Evolutionary conservation across 2,113 vertebrate genomes (phyloP), one percentile per base, ranked within the genome.

Genomic region (Channa argus): DNA sequence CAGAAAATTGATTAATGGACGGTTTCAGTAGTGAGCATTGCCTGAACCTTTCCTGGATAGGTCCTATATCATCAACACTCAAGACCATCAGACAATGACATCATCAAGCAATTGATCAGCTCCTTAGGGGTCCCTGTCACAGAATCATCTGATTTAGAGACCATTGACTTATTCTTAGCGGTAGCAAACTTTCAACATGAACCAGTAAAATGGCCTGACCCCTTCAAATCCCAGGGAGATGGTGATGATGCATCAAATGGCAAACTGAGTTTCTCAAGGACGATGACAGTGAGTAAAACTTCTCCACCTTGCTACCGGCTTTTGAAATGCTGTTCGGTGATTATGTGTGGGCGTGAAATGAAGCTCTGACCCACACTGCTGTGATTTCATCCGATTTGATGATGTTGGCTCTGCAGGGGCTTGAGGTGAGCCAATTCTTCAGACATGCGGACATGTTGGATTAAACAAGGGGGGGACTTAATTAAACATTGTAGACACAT

Each of bases 41-140:
- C 37, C 61, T 24, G 6, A 72, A 72, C 33, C 39, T 60, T 45
- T 53, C 8, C 45, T 50, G 77, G 79, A 84, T 74, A 60, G 72
- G 70, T 70, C 74, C 56, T 13, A 44, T 8, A 37, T 72, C 63
- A 81, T 71, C 70, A 65, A 44, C 70, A 58, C 46, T 13, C 33
- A 59, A 82, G 54, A 83, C 75, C 71, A 72, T 36, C 45, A 72
- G 73, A 88, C 82, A 83, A 82, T 92, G 86, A 91, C 87, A 91
- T 92, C 90, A 91, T 90, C 66, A 41, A 73, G 60, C 41, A 87
- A 92, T 92, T 83, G 91, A 94, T 91, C 84, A 63, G 64, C 74
- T 80, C 68, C 51, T 88, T 67, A 77, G 64, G 70, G 70, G 51
- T 53, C 77, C 13, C 61, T 38, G 79, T 80, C 83, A 71, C 56